Conservation (phyloP, 2,113 vertebrate genomes). For the Garra rufa region DNA sequence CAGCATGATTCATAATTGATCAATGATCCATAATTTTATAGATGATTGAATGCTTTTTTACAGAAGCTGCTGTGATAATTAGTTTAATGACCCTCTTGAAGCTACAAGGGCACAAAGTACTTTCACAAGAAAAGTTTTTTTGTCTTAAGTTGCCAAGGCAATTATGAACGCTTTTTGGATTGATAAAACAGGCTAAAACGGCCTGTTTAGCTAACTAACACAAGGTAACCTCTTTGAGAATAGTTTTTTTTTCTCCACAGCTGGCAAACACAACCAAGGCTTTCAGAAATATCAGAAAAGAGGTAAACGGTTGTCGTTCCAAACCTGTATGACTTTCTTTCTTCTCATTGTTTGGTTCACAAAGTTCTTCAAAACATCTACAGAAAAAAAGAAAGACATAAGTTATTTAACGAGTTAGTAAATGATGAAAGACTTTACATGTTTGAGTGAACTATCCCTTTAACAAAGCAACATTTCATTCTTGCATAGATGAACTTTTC, state of each 20-base stretch:
- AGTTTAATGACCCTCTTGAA: conserved; percentile 24
- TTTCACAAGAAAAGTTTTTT: not conserved
- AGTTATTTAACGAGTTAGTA: not conserved
- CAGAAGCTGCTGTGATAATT: not conserved
- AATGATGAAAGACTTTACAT: not conserved
- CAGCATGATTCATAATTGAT: conserved; percentile 13
- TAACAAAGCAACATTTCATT: not conserved
- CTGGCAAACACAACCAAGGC: not conserved
- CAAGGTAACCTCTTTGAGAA: conserved; percentile 5
- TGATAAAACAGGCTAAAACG: not conserved
- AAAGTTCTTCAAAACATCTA: not conserved
- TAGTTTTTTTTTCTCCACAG: not conserved
- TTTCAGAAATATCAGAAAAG: not conserved
- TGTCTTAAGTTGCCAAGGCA: conserved; percentile 14
- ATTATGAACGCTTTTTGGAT: conserved; percentile 27
- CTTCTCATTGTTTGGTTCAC: not conserved
- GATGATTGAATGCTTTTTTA: not conserved
- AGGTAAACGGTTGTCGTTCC: not conserved
- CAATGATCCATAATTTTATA: conserved; percentile 12
- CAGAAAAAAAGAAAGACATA: not conserved
- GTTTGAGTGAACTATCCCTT: not conserved
- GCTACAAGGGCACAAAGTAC: conserved; percentile 7
- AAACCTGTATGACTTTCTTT: not conserved
- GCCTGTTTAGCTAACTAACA: not conserved
- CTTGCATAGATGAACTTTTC: not conserved